phyloP scores from a whole-genome alignment of 2,888 invertebrate species.

The Cheilosia impressa region DNA sequence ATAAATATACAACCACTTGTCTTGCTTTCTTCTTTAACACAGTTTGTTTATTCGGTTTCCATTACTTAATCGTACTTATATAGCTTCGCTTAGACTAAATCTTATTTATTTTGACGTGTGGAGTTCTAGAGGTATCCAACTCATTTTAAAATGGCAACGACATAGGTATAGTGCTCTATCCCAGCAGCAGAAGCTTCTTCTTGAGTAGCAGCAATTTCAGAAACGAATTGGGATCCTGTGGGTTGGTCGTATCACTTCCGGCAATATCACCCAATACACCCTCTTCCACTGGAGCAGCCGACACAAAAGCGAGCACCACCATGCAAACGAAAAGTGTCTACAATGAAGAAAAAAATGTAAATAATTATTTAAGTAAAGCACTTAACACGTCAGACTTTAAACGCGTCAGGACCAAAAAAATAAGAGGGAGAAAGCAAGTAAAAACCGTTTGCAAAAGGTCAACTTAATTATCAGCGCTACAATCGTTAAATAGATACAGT shows the following conservation, averaged over 20 bases:
- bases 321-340: constrained; percentile 68
- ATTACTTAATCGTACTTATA: constrained; percentile 49
- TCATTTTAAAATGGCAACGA: constrained; percentile 42
- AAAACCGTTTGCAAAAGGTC: constrained; percentile 12
- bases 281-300: constrained; percentile 62
- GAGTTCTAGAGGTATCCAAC: constrained; percentile 38
- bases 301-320: constrained; percentile 47
- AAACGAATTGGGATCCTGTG: constrained; percentile 56
- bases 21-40: no score
- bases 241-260: constrained; percentile 55
- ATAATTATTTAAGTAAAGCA: constrained; percentile 24
- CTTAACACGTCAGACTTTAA: constrained; percentile 34
- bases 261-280: constrained; percentile 48
- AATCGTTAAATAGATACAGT: constrained; percentile 9
- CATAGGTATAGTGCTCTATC: constrained; percentile 23
- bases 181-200: constrained; percentile 62
- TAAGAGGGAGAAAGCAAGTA: neutral
- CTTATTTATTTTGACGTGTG: constrained; percentile 34
- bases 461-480: constrained; percentile 29
- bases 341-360: constrained; percentile 28
- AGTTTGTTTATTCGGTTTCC: constrained; percentile 26
- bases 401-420: neutral
- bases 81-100: constrained; percentile 29
- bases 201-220: constrained; percentile 62
- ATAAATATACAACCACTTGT: no score